phyloP scores from a whole-genome alignment of 1,140 invertebrate species.

The Nylanderia fulva region DNA sequence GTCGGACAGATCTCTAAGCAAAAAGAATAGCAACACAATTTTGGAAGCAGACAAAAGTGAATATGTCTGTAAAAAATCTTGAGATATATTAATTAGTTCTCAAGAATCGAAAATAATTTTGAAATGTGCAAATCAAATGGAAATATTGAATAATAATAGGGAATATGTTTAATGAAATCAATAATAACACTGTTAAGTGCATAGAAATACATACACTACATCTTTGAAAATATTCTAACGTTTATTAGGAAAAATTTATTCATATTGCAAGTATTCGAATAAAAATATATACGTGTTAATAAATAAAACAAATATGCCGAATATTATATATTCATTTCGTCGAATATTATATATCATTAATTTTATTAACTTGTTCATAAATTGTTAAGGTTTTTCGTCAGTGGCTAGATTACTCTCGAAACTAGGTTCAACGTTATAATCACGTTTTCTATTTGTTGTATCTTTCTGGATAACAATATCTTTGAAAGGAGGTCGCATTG shows the following conservation, averaged over 20 bases:
- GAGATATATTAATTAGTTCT: neutral
- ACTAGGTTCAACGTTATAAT: conserved; percentile 45
- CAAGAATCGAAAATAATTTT: conserved; percentile 14
- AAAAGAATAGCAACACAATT: neutral
- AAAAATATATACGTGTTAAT: neutral
- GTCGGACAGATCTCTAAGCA: neutral
- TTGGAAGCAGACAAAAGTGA: neutral
- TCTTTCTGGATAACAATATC: conserved; percentile 38
- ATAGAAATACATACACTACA: neutral
- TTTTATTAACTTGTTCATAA: neutral
- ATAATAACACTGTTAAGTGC: neutral
- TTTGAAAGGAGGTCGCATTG: conserved; percentile 39
- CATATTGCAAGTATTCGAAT: neutral
- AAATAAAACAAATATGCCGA: neutral
- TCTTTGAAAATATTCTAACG: neutral
- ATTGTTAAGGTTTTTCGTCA: neutral
- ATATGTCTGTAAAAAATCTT: neutral
- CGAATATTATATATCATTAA: too few relatives aligned
- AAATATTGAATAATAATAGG: neutral
- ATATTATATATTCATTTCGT: neutral
- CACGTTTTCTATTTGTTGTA: neutral
- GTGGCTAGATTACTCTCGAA: neutral
- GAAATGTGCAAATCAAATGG: neutral
- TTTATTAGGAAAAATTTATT: neutral
- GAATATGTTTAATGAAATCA: neutral